Evolutionary conservation across 2,113 vertebrate genomes (phyloP), one percentile per base, ranked within the genome.

Genomic region (Callorhinus ursinus): DNA sequence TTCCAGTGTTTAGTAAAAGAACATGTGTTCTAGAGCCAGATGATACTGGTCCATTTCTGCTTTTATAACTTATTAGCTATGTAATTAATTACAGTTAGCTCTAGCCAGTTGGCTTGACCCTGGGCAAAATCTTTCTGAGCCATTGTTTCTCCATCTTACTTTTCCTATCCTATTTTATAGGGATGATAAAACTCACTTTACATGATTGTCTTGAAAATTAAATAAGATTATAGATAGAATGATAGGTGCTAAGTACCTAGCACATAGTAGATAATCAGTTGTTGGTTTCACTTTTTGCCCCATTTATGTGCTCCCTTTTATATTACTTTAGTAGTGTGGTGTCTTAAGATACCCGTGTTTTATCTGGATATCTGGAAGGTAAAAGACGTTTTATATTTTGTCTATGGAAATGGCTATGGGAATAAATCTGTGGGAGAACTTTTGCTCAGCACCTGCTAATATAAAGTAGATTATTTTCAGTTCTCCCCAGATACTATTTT

Each of bases 51-150:
- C 39, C 87, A 63, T 15, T 77, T 71, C 61, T 88, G 33, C 59
- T 71, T 85, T 92, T 92, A 18, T 76, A 92, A 94, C n/a, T 89
- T 92, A 65, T 16, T 93, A 87, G 53, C 33, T 88, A 4, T 85
- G 18, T 92, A 85, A 93, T 95, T 97, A 89, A 94, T 88, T 72
- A 92, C 8, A 69, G 5, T 84, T 96, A 82, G 36, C 36, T 94
- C 10, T 22, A 67, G 51, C n/a, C 61, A 57, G 46, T 96, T 94
- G 51, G 72, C 22, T 96, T 77, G 57, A 59, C 46, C 65, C 88
- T 12, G 69, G 59, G 24, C 33, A 94, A 90, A 65, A 55, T 92
- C 67, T 46, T 82, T 81, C 61, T 92, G 90, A 94, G 33, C 55
- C 94, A 82, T 95, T 81, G 15, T 91, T 93, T 96, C 49, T 71